A percentile compares a stretch with the other conserved stretches of the same genome.
These are phyloP conservation scores for Drosophila ambigua DNA, from an alignment of 1,140 invertebrate genomes.

Conservation along the genomic window DNA sequence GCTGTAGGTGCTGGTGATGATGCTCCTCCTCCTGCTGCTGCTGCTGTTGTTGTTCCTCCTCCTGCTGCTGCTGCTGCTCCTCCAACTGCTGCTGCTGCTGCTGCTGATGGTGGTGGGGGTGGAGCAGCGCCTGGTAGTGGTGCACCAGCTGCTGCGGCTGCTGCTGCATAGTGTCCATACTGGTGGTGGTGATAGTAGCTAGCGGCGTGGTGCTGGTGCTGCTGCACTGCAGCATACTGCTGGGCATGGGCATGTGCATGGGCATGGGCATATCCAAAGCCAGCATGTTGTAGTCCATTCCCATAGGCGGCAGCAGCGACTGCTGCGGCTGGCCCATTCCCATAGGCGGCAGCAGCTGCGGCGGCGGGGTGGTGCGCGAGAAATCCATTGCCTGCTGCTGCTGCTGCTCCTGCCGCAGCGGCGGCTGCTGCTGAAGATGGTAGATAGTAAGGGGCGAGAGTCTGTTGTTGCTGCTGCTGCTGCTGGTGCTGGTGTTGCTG, in stretches of 20 bases:
- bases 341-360: conserved; percentile 75
- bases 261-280: conserved; percentile 80
- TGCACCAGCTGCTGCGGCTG: conserved; percentile 52
- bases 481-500: conserved; percentile 59
- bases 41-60: conserved; percentile 30
- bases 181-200: conserved; percentile 77
- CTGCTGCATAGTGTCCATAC: conserved; percentile 78
- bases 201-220: conserved; percentile 74
- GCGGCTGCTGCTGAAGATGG: conserved; percentile 26
- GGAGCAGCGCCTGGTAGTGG: conserved; percentile 45
- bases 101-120: conserved; percentile 31
- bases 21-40: conserved; percentile 19
- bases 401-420: conserved; percentile 32
- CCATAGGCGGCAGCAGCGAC: conserved; percentile 76
- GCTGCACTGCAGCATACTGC: conserved; percentile 75
- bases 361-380: conserved; percentile 71
- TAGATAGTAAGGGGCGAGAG: conserved; percentile 73
- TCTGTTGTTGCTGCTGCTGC: conserved; percentile 64
- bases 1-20: conserved; percentile 20
- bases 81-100: conserved; percentile 19
- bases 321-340: conserved; percentile 69
- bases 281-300: conserved; percentile 82
- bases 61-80: conserved; percentile 3
- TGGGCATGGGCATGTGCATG: conserved; percentile 60
- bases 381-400: conserved; percentile 67